phyloP scores from a whole-genome alignment of 2,888 invertebrate genomes.

The Diploptera punctata region DNA sequence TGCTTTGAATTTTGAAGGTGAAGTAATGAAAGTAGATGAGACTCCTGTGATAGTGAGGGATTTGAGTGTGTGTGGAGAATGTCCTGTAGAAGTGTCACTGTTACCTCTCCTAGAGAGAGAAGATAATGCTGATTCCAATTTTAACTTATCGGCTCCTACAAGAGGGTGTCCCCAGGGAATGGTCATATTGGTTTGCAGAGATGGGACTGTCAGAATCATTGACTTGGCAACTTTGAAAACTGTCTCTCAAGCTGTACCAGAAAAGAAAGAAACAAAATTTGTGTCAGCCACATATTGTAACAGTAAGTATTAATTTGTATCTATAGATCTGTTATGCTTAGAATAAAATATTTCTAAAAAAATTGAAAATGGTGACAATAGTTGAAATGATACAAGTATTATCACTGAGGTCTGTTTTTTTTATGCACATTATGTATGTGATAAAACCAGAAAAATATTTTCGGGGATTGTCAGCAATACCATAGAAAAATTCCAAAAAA shows the following conservation, averaged over 20 bases:
- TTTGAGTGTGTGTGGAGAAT: constrained; percentile 64
- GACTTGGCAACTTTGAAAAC: constrained; percentile 73
- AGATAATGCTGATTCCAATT: constrained; percentile 48
- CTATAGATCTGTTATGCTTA: too few species aligned
- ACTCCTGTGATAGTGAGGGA: constrained; percentile 67
- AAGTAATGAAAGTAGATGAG: constrained; percentile 62
- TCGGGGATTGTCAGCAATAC: too few species aligned
- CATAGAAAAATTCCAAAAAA: too few species aligned
- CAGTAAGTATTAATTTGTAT: constrained; percentile 66
- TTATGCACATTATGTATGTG: too few species aligned
- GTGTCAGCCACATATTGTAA: constrained; percentile 86
- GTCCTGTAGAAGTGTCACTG: constrained; percentile 73
- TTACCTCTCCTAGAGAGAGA: constrained; percentile 64
- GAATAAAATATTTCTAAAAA: too few species aligned
- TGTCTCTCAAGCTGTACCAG: constrained; percentile 70
- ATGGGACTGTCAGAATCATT: constrained; percentile 76
- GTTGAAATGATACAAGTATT: too few species aligned
- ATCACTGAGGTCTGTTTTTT: too few species aligned
- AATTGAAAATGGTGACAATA: too few species aligned
- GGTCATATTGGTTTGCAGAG: constrained; percentile 74
- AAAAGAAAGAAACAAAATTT: constrained; percentile 67
- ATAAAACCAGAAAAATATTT: too few species aligned
- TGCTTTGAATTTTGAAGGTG: constrained; percentile 59
- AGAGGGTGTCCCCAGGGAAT: constrained; percentile 56
- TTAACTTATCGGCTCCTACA: constrained; percentile 34